A percentile compares a stretch with the other conserved stretches of the same genome.
Conservation (phyloP, 2,797 vertebrate genomes). For the Pyrocephalus nanus region DNA sequence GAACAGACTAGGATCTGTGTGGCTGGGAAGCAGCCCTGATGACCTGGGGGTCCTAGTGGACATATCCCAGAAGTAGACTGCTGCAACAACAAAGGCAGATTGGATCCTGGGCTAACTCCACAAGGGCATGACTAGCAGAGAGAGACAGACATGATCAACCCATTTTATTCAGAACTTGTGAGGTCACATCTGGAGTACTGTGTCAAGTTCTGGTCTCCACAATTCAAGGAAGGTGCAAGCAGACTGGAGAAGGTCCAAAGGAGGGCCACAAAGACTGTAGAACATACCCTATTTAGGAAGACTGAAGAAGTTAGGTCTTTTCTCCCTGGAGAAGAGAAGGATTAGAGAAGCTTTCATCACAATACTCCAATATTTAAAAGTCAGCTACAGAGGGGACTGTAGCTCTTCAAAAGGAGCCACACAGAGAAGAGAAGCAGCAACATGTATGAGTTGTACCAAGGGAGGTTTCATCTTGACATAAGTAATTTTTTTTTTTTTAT, state of each 20-base stretch:
- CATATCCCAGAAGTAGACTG: neutral
- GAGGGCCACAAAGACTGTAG: neutral
- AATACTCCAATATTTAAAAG: neutral
- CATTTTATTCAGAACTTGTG: neutral
- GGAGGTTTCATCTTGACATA: neutral
- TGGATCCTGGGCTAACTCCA: neutral
- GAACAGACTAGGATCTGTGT: neutral
- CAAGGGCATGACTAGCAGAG: neutral
- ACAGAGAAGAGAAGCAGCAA: neutral
- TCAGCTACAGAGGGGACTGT: neutral
- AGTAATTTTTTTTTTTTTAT: neutral
- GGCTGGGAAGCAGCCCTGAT: neutral
- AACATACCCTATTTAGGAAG: neutral
- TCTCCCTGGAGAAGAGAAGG: neutral
- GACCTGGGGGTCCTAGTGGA: neutral
- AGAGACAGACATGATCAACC: neutral
- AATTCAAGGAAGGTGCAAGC: neutral
- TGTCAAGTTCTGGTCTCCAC: neutral
- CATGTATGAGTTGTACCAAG: neutral
- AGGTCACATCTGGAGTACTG: neutral
- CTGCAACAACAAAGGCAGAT: neutral
- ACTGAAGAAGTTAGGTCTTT: neutral
- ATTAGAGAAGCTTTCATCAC: neutral
- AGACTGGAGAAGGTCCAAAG: neutral
- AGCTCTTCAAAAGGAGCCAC: neutral